These are phyloP conservation scores for Tursiops truncatus DNA, from an alignment of 2,113 vertebrate species.

Conservation along the genomic window DNA sequence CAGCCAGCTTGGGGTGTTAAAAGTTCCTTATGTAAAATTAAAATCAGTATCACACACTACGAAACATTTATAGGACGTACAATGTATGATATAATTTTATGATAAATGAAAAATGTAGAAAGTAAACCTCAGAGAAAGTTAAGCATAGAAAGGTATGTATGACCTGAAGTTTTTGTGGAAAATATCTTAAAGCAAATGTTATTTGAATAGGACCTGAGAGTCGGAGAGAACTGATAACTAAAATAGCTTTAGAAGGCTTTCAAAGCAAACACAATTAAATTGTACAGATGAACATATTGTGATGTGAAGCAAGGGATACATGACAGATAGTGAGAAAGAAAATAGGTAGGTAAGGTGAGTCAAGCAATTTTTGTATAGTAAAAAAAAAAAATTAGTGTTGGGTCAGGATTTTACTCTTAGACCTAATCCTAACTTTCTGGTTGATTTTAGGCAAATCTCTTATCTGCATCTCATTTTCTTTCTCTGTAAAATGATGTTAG, in stretches of 20 bases:
- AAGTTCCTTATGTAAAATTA: background rate
- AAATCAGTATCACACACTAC: background rate
- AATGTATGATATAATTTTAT: background rate
- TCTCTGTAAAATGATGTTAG: background rate
- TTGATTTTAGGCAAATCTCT: conserved; percentile 20
- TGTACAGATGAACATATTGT: background rate
- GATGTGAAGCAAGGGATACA: background rate
- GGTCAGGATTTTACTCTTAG: background rate
- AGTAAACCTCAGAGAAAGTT: background rate
- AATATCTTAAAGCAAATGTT: background rate
- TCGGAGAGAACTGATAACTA: background rate
- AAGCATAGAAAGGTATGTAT: background rate
- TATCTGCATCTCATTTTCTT: background rate
- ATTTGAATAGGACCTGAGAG: background rate
- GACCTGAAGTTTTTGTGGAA: background rate
- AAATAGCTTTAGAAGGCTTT: background rate
- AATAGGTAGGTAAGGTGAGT: background rate
- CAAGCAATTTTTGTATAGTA: background rate
- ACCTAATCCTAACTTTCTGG: background rate
- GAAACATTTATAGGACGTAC: background rate
- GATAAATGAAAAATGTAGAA: background rate
- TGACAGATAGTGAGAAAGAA: background rate
- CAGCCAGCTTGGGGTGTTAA: background rate
- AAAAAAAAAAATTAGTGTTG: background rate
- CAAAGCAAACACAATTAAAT: background rate